phyloP scores from a whole-genome alignment of 2,797 vertebrate species.

The Anas flavirostris region DNA sequence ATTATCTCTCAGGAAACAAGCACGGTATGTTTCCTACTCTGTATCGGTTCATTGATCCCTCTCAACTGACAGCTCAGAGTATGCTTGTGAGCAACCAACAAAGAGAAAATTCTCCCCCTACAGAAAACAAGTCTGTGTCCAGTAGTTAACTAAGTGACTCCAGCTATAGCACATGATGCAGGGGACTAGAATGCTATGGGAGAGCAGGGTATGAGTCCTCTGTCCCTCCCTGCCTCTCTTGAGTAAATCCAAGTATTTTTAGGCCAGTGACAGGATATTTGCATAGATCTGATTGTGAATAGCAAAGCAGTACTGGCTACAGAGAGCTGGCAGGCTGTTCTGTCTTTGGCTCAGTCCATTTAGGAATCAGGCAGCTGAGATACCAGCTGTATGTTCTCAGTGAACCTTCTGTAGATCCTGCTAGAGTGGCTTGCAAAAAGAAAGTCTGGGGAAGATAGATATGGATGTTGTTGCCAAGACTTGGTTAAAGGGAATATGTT shows the following conservation, averaged over 20 bases:
- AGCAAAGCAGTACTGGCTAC: slow-evolving; percentile 13
- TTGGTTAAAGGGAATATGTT: neutral
- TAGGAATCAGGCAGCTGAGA: slow-evolving; percentile 44
- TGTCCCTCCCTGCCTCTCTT: neutral
- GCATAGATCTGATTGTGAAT: slow-evolving; percentile 16
- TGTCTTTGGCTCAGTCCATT: slow-evolving; percentile 36
- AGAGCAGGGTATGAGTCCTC: neutral
- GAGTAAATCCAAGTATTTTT: slow-evolving; percentile 39
- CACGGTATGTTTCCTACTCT: neutral
- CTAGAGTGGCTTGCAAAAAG: neutral
- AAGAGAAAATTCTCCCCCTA: neutral
- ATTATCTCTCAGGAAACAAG: neutral
- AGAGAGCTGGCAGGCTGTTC: neutral
- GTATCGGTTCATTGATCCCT: neutral
- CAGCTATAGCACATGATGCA: neutral
- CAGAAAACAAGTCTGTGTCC: neutral
- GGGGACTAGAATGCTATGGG: neutral
- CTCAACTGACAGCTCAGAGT: neutral
- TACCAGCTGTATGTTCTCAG: slow-evolving; percentile 54
- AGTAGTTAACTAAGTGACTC: neutral
- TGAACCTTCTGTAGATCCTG: slow-evolving; percentile 24
- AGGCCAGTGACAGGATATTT: neutral
- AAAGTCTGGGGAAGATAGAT: slow-evolving; percentile 43
- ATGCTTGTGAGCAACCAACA: neutral
- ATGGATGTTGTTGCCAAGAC: neutral